A percentile compares a stretch with the other conserved stretches of the same genome.
phyloP scores from a whole-genome alignment of 1,140 invertebrate genomes.

The Thalassaphorura encarpata region DNA sequence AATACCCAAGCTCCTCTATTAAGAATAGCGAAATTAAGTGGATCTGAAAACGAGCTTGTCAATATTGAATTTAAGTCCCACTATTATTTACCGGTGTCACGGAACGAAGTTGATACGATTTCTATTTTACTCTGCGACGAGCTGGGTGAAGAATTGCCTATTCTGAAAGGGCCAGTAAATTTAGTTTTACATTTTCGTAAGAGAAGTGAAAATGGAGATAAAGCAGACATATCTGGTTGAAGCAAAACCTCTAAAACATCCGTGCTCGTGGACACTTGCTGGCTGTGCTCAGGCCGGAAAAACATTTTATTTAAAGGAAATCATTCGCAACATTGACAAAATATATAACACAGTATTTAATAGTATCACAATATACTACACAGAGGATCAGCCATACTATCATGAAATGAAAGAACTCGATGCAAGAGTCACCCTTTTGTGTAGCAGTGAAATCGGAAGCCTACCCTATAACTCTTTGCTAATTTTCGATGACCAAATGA shows the following conservation, averaged over 20 bases:
- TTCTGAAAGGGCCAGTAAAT: constrained; percentile 5
- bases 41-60: not conserved
- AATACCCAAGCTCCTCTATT: not conserved
- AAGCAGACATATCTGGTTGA: not conserved
- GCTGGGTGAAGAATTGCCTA: constrained; percentile 5
- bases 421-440: not conserved
- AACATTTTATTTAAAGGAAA: not conserved
- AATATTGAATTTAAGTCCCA: not conserved
- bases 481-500: not conserved
- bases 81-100: not conserved
- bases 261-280: not conserved
- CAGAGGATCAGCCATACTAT: not conserved
- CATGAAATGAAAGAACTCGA: not conserved
- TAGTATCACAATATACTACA: not conserved
- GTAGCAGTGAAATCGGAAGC: not conserved
- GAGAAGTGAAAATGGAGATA: not conserved
- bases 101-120: not conserved
- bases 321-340: not conserved
- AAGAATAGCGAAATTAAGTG: not conserved
- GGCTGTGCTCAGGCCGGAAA: not conserved
- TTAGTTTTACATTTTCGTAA: constrained; percentile 6
- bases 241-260: not conserved
- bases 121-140: constrained; percentile 10
- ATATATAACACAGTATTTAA: not conserved
- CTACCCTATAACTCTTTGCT: not conserved